Conservation (phyloP, 2,797 vertebrate species). For the Holocentrus rufus region DNA sequence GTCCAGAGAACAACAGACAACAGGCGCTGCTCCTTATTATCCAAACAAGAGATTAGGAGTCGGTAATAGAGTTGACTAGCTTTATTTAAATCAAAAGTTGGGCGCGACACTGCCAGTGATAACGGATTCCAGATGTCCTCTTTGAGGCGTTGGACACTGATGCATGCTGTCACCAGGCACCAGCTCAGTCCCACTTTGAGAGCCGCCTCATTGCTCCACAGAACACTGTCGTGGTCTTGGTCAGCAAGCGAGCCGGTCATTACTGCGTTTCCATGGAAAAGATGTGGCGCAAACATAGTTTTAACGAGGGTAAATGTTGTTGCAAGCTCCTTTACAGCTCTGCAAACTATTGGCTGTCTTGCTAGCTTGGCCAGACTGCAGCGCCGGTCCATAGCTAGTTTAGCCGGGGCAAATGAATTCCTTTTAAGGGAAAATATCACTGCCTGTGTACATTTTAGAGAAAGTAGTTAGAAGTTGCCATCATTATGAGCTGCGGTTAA, state of each 20-base stretch:
- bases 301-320: slow-evolving; percentile 81
- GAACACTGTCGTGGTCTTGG: slow-evolving; percentile 88
- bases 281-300: slow-evolving; percentile 81
- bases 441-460: slow-evolving; percentile 1
- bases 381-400: slow-evolving; percentile 20
- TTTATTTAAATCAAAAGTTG: slow-evolving; percentile 83
- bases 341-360: slow-evolving; percentile 45
- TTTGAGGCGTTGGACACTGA: slow-evolving; percentile 87
- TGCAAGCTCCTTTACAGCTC: slow-evolving; percentile 20
- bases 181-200: slow-evolving; percentile 89
- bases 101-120: slow-evolving; percentile 34
- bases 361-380: slow-evolving; percentile 40
- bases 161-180: slow-evolving; percentile 87
- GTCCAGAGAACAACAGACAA: slow-evolving; percentile 71
- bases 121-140: slow-evolving; percentile 72
- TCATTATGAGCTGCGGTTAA: slow-evolving; percentile 4
- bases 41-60: slow-evolving; percentile 89
- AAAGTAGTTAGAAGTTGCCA: slow-evolving; percentile 9
- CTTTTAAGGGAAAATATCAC: slow-evolving; percentile 29
- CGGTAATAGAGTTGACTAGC: slow-evolving; percentile 89
- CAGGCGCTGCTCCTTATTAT: slow-evolving; percentile 88
- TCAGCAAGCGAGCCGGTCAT: slow-evolving; percentile 88
- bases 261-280: slow-evolving; percentile 88
- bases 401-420: slow-evolving; percentile 19
- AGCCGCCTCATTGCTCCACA: slow-evolving; percentile 86